Evolutionary conservation across 2,797 vertebrate genomes (phyloP).

Genomic region (Dryobates pubescens): DNA sequence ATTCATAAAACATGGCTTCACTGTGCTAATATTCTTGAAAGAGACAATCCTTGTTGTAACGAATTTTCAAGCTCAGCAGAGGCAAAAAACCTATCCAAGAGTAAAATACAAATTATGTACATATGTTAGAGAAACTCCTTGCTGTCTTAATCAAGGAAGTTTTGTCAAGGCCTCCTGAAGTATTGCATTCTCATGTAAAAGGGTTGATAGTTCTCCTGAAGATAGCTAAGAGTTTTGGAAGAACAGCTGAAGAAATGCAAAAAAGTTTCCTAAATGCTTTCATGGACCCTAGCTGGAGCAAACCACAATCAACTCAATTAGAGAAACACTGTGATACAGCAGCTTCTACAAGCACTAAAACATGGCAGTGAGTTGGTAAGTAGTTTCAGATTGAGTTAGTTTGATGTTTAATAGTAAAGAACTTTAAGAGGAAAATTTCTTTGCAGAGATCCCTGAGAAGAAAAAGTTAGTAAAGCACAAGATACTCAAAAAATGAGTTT

Average conservation of each 20-base stretch:
- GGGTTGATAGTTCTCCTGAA: background rate
- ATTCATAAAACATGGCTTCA: conserved; percentile 21
- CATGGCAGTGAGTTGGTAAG: background rate
- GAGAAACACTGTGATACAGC: background rate
- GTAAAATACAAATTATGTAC: conserved; percentile 35
- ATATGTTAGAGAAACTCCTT: conserved; percentile 13
- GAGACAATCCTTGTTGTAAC: background rate
- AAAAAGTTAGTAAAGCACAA: background rate
- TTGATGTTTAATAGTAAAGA: background rate
- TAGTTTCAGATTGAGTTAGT: background rate
- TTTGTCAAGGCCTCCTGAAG: background rate
- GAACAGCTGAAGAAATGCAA: background rate
- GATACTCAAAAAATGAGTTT: background rate
- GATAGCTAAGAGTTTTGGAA: background rate
- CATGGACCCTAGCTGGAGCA: background rate
- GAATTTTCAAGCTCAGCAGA: conserved; percentile 17
- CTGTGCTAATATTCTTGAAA: background rate
- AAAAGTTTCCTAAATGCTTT: background rate
- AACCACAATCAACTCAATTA: background rate
- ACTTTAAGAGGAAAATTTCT: background rate
- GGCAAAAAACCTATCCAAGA: background rate
- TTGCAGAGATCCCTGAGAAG: background rate
- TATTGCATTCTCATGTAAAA: background rate
- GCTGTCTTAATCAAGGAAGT: background rate
- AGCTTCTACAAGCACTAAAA: background rate